Percentiles rank a stretch among this genome's conserved stretches.
These are phyloP conservation scores for Trididemnum clinides DNA, from an alignment of 23 tunicate species.

Conservation along the genomic window DNA sequence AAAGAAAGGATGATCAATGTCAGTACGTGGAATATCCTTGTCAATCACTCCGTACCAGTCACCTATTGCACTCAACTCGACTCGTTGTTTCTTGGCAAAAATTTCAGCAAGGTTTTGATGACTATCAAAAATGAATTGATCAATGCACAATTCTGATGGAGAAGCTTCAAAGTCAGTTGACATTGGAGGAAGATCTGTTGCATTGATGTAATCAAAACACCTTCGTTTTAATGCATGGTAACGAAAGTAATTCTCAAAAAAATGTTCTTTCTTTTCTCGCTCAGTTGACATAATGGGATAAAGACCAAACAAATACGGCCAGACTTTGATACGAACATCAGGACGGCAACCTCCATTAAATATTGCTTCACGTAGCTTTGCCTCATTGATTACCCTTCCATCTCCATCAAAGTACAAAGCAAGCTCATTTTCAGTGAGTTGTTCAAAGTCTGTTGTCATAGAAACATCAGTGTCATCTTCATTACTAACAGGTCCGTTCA, in stretches of 20 bases:
- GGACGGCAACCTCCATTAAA: constrained; percentile 53
- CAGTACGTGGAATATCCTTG: constrained; percentile 75
- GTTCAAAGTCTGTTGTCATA: background rate
- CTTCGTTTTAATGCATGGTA: constrained; percentile 59
- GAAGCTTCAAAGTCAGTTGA: background rate
- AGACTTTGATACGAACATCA: constrained; percentile 31
- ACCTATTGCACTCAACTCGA: background rate
- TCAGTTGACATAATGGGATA: constrained; percentile 55
- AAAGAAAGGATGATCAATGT: constrained; percentile 58
- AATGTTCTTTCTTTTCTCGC: constrained; percentile 20
- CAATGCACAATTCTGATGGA: background rate
- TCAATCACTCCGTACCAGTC: constrained; percentile 51
- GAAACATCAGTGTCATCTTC: background rate
- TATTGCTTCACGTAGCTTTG: constrained; percentile 41
- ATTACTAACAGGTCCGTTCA: background rate
- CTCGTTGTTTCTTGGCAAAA: constrained; percentile 31
- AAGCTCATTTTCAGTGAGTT: background rate
- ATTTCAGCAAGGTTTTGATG: constrained; percentile 17
- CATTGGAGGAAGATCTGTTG: background rate
- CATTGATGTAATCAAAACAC: background rate
- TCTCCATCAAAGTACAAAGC: constrained; percentile 30
- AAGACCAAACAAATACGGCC: constrained; percentile 59
- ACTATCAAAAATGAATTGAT: background rate
- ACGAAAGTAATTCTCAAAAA: constrained; percentile 35
- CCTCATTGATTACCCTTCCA: constrained; percentile 46